Conservation (phyloP, 1,140 invertebrate genomes). For the Eumeta japonica region DNA sequence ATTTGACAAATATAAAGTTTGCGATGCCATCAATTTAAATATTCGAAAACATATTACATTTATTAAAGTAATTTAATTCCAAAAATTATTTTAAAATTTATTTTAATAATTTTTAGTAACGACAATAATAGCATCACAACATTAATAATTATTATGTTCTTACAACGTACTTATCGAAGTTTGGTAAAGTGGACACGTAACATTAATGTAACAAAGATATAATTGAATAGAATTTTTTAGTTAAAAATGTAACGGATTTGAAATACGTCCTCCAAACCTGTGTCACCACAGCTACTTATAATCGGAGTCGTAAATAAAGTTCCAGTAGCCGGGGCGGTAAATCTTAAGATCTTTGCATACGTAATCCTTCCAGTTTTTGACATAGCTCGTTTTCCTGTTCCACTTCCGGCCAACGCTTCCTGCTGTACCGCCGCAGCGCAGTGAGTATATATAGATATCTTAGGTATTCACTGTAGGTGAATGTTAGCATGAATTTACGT, state of each 20-base stretch:
- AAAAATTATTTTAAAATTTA: too few species aligned
- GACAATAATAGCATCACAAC: too few species aligned
- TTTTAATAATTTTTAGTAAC: too few species aligned
- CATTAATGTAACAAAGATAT: not conserved
- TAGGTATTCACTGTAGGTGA: too few species aligned
- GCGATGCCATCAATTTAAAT: too few species aligned
- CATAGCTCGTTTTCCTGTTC: not conserved
- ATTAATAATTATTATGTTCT: not conserved
- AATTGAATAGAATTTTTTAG: slow-evolving; percentile 1
- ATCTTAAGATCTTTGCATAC: not conserved
- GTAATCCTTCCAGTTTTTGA: slow-evolving; percentile 1
- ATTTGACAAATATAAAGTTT: too few species aligned
- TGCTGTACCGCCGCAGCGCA: too few species aligned
- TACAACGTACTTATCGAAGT: not conserved
- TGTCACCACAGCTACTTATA: not conserved
- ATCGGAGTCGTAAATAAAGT: not conserved
- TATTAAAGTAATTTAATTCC: too few species aligned
- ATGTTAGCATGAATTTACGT: too few species aligned
- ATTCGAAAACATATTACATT: too few species aligned
- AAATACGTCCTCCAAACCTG: not conserved
- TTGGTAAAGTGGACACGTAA: not conserved
- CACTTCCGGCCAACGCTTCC: not conserved
- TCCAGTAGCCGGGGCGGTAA: not conserved
- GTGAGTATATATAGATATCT: too few species aligned
- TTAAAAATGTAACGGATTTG: not conserved